Evolutionary conservation across 2,888 invertebrate genomes (phyloP), one percentile per base, ranked within the genome.

Genomic region (Nephrotoma guestfalica): DNA sequence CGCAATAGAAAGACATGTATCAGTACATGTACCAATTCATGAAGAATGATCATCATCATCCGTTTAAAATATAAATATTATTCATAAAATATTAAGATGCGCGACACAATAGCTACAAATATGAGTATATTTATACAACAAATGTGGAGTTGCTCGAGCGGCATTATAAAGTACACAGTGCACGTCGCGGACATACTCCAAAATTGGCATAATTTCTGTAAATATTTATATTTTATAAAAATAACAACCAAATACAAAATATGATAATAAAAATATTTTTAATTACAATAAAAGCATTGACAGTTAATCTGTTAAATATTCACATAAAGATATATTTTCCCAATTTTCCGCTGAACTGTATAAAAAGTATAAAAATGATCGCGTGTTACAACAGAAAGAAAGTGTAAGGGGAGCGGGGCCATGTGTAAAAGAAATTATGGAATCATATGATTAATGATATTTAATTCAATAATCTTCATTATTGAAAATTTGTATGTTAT

Each of bases 1-100:
- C 90, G 93, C 94, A 11, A 94, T 94, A 0, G 95, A 95, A 90
- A 95, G 93, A 90, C 93, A 92, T 87, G 93, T 95, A 83, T 88
- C 89, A 83, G 88, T 88, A 11, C 87, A 86, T 86, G 91, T 91
- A 85, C 91, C 47, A 47, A 40, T 47, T 15, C 85, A 85, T 85
- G 85, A 42, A 3, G 86, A 86, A 40, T 51, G 51, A n/a, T 43
- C 42, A 40, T 83, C 83, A 15, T 83, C n/a, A n/a, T 51, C 51
- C 18, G 51, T 51, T 51, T 51, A 15, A 51, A 5, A 51, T 51
- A 51, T 51, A 51, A 51, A 51, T 51, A 51, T 51, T 51, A 51
- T 51, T 51, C 51, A 15, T 11, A 6, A 15, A 6, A 15, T 51
- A 15, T 5, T 47, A 51, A 51, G 15, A 11, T n/a, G 47, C n/a